Conservation (phyloP, 2,888 invertebrate species). For the Drosophila falleni region DNA sequence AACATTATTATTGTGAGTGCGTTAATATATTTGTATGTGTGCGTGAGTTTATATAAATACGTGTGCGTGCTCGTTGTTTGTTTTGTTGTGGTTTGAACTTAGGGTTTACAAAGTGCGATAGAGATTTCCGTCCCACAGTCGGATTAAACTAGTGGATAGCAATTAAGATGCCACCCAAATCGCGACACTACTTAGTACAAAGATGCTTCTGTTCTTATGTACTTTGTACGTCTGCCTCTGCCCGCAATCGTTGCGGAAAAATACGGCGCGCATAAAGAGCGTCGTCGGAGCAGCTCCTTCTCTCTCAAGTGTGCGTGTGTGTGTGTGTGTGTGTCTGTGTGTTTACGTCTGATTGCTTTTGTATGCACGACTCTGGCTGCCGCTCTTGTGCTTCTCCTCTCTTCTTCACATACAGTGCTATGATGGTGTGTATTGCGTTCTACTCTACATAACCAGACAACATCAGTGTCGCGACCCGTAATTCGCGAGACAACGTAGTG, state of each 20-base stretch:
- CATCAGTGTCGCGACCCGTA: slow-evolving; percentile 67
- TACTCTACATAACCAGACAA: slow-evolving; percentile 77
- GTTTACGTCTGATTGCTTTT: slow-evolving; percentile 46
- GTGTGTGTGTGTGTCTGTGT: slow-evolving; percentile 12
- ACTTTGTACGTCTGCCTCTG: slow-evolving; percentile 41
- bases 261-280: slow-evolving; percentile 56
- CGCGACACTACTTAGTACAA: slow-evolving; percentile 19
- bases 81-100: slow-evolving; percentile 6
- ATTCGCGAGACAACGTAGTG: slow-evolving; percentile 49
- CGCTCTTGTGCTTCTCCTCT: slow-evolving; percentile 25
- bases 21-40: slow-evolving; percentile 4
- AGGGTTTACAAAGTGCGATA: slow-evolving; percentile 7
- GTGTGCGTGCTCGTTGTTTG: slow-evolving; percentile 7
- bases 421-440: slow-evolving; percentile 69
- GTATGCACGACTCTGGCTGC: slow-evolving; percentile 23
- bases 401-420: slow-evolving; percentile 20
- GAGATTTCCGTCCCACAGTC: slow-evolving; percentile 16
- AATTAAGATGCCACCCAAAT: slow-evolving; percentile 25
- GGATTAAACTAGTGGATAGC: slow-evolving; percentile 26
- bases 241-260: slow-evolving; percentile 61
- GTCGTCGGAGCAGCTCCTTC: slow-evolving; percentile 35
- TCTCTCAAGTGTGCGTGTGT: neutral
- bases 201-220: slow-evolving; percentile 30
- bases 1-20: slow-evolving; percentile 60
- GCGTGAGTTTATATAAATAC: slow-evolving; percentile 8